phyloP scores from a whole-genome alignment of 1,140 invertebrate genomes.

The Heterodera schachtii region DNA sequence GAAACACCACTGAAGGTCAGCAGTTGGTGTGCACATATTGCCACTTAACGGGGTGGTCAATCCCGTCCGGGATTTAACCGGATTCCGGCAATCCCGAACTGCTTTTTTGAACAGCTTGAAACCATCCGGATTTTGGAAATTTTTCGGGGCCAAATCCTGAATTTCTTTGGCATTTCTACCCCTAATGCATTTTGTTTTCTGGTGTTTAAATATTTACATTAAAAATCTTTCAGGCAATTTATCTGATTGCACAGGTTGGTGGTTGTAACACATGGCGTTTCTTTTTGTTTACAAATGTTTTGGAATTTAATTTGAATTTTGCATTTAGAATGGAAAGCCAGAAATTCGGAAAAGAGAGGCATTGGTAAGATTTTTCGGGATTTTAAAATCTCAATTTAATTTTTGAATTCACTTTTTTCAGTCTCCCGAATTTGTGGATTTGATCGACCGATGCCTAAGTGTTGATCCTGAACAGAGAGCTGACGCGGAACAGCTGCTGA shows the following conservation, averaged over 20 bases:
- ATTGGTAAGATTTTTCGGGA: conserved; percentile 31
- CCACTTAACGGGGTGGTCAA: no score
- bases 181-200: no score
- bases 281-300: not conserved
- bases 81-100: no score
- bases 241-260: conserved; percentile 54
- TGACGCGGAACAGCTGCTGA: conserved; percentile 57
- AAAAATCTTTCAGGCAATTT: conserved; percentile 58
- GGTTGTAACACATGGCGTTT: no score
- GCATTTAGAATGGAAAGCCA: conserved; percentile 62
- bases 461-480: conserved; percentile 57
- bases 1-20: conserved; percentile 65
- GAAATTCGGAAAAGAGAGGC: conserved; percentile 58
- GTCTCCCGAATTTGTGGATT: conserved; percentile 57
- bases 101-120: no score
- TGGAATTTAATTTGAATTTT: not conserved
- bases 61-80: no score
- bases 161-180: no score
- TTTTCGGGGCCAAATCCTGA: no score
- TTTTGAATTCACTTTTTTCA: not conserved
- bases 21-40: no score
- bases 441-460: conserved; percentile 59
- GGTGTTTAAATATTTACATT: no score
- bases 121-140: no score
- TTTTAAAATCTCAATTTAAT: not conserved